phyloP scores from a whole-genome alignment of 2,888 invertebrate species.

The Cerceris ruficornis region DNA sequence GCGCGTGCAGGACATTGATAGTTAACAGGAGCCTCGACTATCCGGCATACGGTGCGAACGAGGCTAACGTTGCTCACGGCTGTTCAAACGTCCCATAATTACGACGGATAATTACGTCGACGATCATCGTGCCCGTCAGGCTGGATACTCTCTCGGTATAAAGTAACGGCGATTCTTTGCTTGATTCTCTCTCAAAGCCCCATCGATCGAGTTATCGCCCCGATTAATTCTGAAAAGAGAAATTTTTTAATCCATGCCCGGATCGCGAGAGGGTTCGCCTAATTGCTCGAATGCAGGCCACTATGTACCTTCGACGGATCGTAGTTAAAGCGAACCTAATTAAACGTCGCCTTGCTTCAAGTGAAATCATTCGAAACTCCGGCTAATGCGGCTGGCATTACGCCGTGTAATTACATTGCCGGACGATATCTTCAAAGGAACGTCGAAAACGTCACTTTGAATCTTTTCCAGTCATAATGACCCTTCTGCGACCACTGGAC shows the following conservation, averaged over 20 bases:
- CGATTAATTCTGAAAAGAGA: not conserved
- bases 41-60: constrained; percentile 14
- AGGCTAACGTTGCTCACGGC: constrained; percentile 30
- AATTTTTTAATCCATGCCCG: not conserved
- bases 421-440: constrained; percentile 31
- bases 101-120: constrained; percentile 47
- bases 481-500: not conserved
- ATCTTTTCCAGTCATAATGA: constrained; percentile 17
- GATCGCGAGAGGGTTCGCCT: not conserved
- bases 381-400: constrained; percentile 13
- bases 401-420: constrained; percentile 26
- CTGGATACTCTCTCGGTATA: not conserved
- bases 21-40: constrained; percentile 47
- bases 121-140: constrained; percentile 10
- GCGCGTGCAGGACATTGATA: constrained; percentile 21
- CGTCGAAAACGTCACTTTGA: constrained; percentile 19
- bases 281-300: not conserved
- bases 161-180: constrained; percentile 4
- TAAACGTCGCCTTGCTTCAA: constrained; percentile 27
- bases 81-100: constrained; percentile 50
- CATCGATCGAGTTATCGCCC: not conserved
- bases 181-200: not conserved
- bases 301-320: not conserved
- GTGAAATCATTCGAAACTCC: constrained; percentile 18
- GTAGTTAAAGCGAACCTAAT: constrained; percentile 27